phyloP scores from a whole-genome alignment of 2,113 vertebrate species.

The Varanus salvator region DNA sequence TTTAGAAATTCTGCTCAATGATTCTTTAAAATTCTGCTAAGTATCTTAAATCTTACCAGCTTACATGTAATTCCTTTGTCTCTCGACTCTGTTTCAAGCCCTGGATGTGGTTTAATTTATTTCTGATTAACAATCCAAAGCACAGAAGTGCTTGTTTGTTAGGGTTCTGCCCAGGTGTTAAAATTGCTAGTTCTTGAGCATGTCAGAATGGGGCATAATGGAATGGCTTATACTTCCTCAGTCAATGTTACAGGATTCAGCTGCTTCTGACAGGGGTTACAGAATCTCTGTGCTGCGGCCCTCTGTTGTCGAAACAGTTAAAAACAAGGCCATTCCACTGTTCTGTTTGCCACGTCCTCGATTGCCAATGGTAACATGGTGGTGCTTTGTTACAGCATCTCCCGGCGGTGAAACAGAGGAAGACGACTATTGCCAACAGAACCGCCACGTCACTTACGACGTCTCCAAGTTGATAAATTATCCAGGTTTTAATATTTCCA shows the following conservation, averaged over 20 bases:
- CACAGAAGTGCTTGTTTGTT: background rate
- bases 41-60: background rate
- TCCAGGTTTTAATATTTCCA: conserved; percentile 92
- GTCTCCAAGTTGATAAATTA: conserved; percentile 93
- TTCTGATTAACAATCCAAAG: background rate
- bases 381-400: conserved; percentile 64
- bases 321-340: too few species aligned
- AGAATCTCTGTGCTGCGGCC: background rate
- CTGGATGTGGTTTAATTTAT: background rate
- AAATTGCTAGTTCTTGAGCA: background rate
- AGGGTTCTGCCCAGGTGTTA: background rate
- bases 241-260: background rate
- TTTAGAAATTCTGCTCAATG: background rate
- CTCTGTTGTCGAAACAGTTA: too few species aligned
- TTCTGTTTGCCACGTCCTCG: background rate
- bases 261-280: background rate
- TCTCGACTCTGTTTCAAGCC: background rate
- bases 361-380: conserved; percentile 1
- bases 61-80: background rate
- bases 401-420: conserved; percentile 70
- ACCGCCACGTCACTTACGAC: conserved; percentile 84
- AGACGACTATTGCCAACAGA: conserved; percentile 65
- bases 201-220: too few species aligned
- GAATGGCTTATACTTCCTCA: background rate
- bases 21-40: background rate